Base-by-base conservation (phyloP, 2,888 invertebrate genomes). In the Parthenolecanium corni region DNA sequence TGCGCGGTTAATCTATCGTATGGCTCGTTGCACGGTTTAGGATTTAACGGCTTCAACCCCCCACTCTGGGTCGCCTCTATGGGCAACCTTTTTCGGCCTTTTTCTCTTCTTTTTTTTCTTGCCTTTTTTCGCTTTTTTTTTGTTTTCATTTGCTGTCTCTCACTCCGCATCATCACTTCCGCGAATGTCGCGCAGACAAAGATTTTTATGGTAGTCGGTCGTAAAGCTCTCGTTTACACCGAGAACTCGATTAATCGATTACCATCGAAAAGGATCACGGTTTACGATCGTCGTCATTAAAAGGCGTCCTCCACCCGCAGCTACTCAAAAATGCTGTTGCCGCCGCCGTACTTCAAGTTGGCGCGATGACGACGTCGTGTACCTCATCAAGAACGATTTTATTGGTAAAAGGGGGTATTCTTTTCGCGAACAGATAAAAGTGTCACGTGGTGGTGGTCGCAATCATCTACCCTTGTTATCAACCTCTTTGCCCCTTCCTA, bases 211-310 rank as follows among this genome's bases (percentile, higher is more conserved):
- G 49, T 49, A 61, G 61, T 57, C 58, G 61, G 61, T 61, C 61
- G 61, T 61, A 61, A 61, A 61, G 61, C 61, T 61, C 61, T 61
- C 51, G 61, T 61, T 61, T 61, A 61, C 61, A 61, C 61, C 24
- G 61, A 61, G 61, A 51, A 61, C 61, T 61, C 61, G 61, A 61
- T 61, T 61, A 61, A 61, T 61, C 61, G 61, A 61, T 61, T 58
- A 49, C 58, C 47, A 61, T 61, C 61, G 61, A 61, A n/a, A n/a
- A 31, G 61, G 61, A 61, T 61, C 61, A 49, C 61, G 40, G 36
- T 51, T 61, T 61, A 61, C 47, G 61, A 61, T 61, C 49, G 18
- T n/a, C 25, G 61, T 61, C 61, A 49, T 61, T 61, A 61, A 61
- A 61, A 61, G 40, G 14, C 61, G 21, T 42, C 40, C 42, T 16